phyloP scores from a whole-genome alignment of 1,140 invertebrate species.

The Habropoda laboriosa region DNA sequence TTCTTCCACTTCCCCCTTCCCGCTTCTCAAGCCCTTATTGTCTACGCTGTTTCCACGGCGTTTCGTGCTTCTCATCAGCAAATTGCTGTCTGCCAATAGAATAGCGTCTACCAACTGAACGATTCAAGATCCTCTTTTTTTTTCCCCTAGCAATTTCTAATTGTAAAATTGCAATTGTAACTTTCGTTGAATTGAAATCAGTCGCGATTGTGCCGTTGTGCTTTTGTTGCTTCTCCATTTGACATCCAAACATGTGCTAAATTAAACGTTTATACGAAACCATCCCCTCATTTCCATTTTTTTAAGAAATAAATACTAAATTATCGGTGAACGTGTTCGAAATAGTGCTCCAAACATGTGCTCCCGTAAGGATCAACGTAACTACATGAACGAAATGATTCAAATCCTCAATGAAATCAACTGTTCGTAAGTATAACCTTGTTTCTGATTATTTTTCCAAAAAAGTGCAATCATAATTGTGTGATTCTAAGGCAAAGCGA shows the following conservation, averaged over 20 bases:
- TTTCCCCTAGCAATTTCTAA: not conserved
- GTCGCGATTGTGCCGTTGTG: too few relatives aligned
- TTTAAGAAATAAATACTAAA: not conserved
- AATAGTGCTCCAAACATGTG: constrained; percentile 42
- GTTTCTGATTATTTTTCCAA: not conserved
- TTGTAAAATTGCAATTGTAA: not conserved
- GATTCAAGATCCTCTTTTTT: too few relatives aligned
- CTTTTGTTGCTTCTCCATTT: not conserved
- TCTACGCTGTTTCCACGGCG: not conserved
- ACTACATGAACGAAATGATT: constrained; percentile 68
- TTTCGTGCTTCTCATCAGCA: constrained; percentile 40
- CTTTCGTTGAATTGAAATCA: too few relatives aligned
- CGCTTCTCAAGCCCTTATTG: too few relatives aligned
- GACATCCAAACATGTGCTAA: not conserved
- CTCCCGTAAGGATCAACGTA: constrained; percentile 27
- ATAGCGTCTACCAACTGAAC: not conserved
- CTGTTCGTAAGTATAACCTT: constrained; percentile 50
- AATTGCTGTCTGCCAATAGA: constrained; percentile 37
- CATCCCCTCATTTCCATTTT: not conserved
- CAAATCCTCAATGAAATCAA: constrained; percentile 62
- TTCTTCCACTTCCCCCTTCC: constrained; percentile 2
- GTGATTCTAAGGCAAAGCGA: too few relatives aligned
- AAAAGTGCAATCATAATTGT: too few relatives aligned
- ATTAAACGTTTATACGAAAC: not conserved
- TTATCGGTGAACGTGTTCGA: not conserved